These are phyloP conservation scores for Tetanocera ferruginea DNA, from an alignment of 2,888 invertebrate species.

Conservation along the genomic window DNA sequence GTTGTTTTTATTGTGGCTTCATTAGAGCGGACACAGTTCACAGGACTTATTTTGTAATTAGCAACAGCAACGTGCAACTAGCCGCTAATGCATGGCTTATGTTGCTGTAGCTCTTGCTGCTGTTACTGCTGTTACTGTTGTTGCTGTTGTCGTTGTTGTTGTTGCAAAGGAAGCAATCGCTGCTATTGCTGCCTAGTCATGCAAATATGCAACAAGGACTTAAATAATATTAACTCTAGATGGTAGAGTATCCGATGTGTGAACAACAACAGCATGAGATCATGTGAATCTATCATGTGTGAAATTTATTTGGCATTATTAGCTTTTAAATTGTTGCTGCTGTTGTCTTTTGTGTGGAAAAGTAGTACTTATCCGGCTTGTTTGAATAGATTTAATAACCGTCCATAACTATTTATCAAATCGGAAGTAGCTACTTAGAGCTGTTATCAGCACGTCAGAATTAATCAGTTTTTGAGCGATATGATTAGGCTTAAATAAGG, in stretches of 20 bases:
- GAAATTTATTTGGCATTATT: not conserved
- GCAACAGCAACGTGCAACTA: conserved; percentile 29
- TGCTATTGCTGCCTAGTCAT: conserved; percentile 25
- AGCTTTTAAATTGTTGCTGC: not conserved
- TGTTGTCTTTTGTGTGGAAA: no score
- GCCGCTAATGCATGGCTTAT: conserved; percentile 31
- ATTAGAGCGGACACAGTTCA: conserved; percentile 38
- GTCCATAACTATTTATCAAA: no score
- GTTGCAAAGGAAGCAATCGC: not conserved
- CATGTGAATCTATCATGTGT: conserved; percentile 28
- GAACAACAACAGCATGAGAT: conserved; percentile 40
- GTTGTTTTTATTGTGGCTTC: conserved; percentile 24
- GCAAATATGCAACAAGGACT: conserved; percentile 24
- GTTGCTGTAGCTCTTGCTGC: no score
- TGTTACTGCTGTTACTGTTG: conserved; percentile 6
- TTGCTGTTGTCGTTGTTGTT: conserved; percentile 10
- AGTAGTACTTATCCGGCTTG: no score
- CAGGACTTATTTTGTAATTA: conserved; percentile 46
- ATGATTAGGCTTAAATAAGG: no score
- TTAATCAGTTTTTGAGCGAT: no score
- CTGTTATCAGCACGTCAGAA: no score
- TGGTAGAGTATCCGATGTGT: conserved; percentile 27
- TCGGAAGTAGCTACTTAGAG: no score
- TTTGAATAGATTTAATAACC: no score
- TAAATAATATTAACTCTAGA: not conserved